Conservation (phyloP, 2,888 invertebrate genomes). For the Tiliacea aurago region DNA sequence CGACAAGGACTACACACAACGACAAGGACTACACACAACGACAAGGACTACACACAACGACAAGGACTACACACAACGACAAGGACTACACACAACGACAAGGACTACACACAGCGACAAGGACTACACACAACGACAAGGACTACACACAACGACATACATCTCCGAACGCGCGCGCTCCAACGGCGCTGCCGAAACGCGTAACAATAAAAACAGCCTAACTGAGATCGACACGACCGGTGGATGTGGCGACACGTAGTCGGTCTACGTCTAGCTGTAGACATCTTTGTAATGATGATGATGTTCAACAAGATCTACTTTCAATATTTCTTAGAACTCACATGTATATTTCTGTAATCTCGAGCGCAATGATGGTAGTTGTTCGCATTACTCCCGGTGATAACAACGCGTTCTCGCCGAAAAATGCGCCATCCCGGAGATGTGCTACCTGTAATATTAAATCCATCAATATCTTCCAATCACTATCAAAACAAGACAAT, state of each 20-base stretch:
- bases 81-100: too few relatives aligned
- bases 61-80: too few relatives aligned
- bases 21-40: too few relatives aligned
- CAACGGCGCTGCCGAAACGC: too few relatives aligned
- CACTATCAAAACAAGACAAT: slow-evolving; percentile 6
- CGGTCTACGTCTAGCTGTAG: not conserved
- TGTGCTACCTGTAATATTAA: slow-evolving; percentile 77
- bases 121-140: too few relatives aligned
- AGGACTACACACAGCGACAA: too few relatives aligned
- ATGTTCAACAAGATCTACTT: not conserved
- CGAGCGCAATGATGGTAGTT: slow-evolving; percentile 90
- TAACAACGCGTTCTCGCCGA: slow-evolving; percentile 91
- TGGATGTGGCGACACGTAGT: not conserved
- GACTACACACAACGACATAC: too few relatives aligned
- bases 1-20: too few relatives aligned
- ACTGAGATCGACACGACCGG: not conserved
- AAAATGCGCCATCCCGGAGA: slow-evolving; percentile 91
- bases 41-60: too few relatives aligned
- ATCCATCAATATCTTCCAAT: not conserved
- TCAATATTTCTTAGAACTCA: slow-evolving; percentile 33
- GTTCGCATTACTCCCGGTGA: slow-evolving; percentile 85
- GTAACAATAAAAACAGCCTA: too few relatives aligned
- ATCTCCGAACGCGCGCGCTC: too few relatives aligned
- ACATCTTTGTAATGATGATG: not conserved
- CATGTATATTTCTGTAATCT: slow-evolving; percentile 91